phyloP scores from a whole-genome alignment of 2,888 invertebrate species.

The Rosalia funebris region DNA sequence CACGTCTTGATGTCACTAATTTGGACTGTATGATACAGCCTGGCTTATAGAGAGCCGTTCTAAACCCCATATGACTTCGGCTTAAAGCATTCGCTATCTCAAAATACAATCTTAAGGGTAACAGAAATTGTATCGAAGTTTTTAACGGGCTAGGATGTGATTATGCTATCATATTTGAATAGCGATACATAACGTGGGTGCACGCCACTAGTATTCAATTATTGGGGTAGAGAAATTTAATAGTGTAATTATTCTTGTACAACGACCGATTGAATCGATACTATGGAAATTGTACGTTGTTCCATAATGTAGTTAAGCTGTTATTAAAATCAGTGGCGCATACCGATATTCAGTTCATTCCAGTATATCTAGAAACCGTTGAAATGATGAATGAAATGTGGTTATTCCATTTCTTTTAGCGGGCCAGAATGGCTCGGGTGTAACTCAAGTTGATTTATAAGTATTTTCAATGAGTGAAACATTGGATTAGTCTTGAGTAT shows the following conservation, averaged over 20 bases:
- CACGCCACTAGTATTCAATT: constrained; percentile 8
- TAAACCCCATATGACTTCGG: constrained; percentile 2
- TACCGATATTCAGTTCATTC: no score
- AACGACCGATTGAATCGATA: neutral
- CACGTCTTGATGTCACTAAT: no score
- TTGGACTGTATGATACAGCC: neutral
- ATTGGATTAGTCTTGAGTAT: no score
- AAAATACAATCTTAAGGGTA: constrained; percentile 23
- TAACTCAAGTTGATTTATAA: no score
- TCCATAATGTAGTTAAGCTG: no score
- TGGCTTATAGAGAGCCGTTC: neutral
- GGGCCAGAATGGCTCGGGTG: no score
- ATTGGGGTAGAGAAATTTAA: neutral
- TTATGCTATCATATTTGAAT: constrained; percentile 16
- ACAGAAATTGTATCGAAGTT: constrained; percentile 18
- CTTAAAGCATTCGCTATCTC: constrained; percentile 17
- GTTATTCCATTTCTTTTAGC: no score
- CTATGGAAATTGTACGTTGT: neutral
- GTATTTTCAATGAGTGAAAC: no score
- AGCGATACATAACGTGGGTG: constrained; percentile 13
- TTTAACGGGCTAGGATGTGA: constrained; percentile 9
- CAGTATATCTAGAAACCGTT: no score
- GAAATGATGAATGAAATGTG: no score
- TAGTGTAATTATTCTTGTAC: neutral
- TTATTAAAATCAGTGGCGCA: no score